Evolutionary conservation across 2,888 invertebrate genomes (phyloP).

Genomic region (Lasioglossum lativentre): DNA sequence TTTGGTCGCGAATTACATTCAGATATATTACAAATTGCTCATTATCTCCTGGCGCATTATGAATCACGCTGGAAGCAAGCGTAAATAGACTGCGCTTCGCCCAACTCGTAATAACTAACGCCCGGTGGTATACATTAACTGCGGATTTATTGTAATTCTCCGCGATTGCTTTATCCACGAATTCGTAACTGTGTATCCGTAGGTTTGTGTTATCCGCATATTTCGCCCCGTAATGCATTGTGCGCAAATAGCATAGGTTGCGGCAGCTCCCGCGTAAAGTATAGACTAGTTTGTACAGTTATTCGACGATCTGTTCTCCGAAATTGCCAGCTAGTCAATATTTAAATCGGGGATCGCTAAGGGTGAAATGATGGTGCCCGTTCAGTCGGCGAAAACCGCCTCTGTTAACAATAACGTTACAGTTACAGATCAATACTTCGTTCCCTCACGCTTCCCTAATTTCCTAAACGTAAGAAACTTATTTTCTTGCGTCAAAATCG

Average conservation of each 20-base stretch:
- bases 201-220: slow-evolving; percentile 68
- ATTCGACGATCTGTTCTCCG: slow-evolving; percentile 42
- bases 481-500: too few relatives aligned
- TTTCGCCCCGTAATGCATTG: slow-evolving; percentile 74
- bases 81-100: slow-evolving; percentile 79
- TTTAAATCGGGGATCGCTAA: slow-evolving; percentile 24
- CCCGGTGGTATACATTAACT: slow-evolving; percentile 78
- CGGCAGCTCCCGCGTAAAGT: slow-evolving; percentile 54
- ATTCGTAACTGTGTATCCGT: slow-evolving; percentile 72
- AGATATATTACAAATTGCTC: slow-evolving; percentile 82
- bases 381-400: slow-evolving; percentile 4
- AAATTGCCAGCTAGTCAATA: slow-evolving; percentile 52
- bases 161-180: slow-evolving; percentile 81
- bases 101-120: slow-evolving; percentile 81
- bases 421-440: neutral
- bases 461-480: neutral
- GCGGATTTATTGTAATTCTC: slow-evolving; percentile 83
- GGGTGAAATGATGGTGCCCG: slow-evolving; percentile 12
- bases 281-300: slow-evolving; percentile 47
- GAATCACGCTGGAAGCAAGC: slow-evolving; percentile 78
- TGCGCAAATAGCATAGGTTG: slow-evolving; percentile 72
- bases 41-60: slow-evolving; percentile 81
- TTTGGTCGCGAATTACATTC: slow-evolving; percentile 71
- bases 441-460: neutral
- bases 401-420: neutral